Conservation (phyloP, 1,140 invertebrate species). For the Lucilia sericata region DNA sequence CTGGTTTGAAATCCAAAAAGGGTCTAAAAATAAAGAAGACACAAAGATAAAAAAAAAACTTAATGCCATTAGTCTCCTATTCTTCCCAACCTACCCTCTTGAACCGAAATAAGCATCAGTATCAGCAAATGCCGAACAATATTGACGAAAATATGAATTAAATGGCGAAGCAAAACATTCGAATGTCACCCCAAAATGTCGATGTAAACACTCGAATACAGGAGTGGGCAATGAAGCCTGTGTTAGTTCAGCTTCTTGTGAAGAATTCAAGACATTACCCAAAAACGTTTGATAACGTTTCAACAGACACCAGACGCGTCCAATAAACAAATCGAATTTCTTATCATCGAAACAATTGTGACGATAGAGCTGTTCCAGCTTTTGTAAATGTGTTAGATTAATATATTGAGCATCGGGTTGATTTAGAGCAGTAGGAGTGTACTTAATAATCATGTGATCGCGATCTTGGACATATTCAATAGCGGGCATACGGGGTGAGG, state of each 20-base stretch:
- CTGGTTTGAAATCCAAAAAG: conserved; percentile 90
- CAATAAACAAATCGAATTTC: conserved; percentile 94
- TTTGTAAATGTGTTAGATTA: conserved; percentile 89
- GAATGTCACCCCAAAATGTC: conserved; percentile 94
- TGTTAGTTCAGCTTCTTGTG: conserved; percentile 82
- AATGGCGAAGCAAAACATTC: conserved; percentile 97
- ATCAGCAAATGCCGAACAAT: conserved; percentile 95
- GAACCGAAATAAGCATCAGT: conserved; percentile 98
- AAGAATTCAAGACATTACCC: conserved; percentile 70
- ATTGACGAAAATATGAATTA: conserved; percentile 96
- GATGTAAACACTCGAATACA: conserved; percentile 92
- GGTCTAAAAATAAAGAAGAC: conserved; percentile 74
- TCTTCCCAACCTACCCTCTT: conserved; percentile 78
- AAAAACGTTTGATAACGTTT: conserved; percentile 90
- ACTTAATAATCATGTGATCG: conserved; percentile 86
- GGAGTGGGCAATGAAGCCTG: conserved; percentile 90
- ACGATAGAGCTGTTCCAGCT: conserved; percentile 93
- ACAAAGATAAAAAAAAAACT: conserved; percentile 47
- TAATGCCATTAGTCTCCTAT: not conserved
- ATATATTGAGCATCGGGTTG: conserved; percentile 88
- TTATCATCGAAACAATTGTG: conserved; percentile 96
- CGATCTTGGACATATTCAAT: conserved; percentile 90
- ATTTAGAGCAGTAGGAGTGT: conserved; percentile 67
- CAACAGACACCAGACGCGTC: conserved; percentile 92
- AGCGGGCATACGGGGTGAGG: conserved; percentile 84